Evolutionary conservation across 1,140 invertebrate species (phyloP), one percentile per base, ranked within the genome.

Genomic region (Rhysida immarginata): DNA sequence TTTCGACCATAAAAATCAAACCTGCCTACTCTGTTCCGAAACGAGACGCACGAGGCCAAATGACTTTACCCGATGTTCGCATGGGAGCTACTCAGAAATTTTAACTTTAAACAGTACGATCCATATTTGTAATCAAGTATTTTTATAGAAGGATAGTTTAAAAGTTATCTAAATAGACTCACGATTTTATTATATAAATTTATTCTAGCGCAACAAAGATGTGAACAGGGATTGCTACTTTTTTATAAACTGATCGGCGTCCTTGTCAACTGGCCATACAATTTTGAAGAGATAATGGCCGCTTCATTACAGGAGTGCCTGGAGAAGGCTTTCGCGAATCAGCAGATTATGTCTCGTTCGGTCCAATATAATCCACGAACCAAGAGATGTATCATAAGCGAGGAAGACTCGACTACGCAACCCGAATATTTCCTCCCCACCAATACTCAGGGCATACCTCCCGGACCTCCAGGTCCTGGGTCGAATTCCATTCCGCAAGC

Each of bases 171-270:
- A n/a, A n/a, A n/a, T n/a, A n/a, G n/a, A n/a, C n/a, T n/a, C n/a
- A n/a, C n/a, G n/a, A n/a, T n/a, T n/a, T n/a, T n/a, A n/a, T n/a
- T n/a, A n/a, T n/a, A n/a, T n/a, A n/a, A n/a, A n/a, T n/a, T n/a
- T n/a, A n/a, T n/a, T n/a, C n/a, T n/a, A n/a, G n/a, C n/a, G n/a
- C n/a, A n/a, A n/a, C n/a, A n/a, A n/a, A n/a, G n/a, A n/a, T 91
- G 87, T 66, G 87, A 89, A 61, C 87, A 86, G 0, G 69, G 87
- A 43, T 80, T 83, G 0, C 55, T 46, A 26, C 84, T 89, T 2
- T 91, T 88, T 63, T 82, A 90, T 20, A 89, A 89, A 70, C 85
- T 89, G 73, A 84, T 87, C 69, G 88, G 88, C 64, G 87, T 85
- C 66, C 75, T 84, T n/a, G 74, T 90, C 5, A 82, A 84, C 26